Evolutionary conservation across 2,113 vertebrate genomes (phyloP), one percentile per base, ranked within the genome.

Genomic region (Antidorcas marsupialis): DNA sequence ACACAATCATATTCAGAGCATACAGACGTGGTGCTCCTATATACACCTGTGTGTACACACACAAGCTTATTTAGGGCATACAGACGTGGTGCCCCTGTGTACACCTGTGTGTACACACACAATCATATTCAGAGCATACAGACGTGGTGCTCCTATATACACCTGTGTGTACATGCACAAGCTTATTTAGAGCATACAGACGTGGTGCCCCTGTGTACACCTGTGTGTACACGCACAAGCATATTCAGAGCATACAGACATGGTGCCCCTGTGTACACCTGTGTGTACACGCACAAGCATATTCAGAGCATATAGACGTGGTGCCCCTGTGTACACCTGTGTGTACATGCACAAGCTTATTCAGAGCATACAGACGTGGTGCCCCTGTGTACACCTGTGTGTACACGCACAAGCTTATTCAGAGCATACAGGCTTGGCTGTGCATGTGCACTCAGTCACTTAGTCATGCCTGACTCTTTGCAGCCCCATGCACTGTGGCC

Each of bases 41-140:
- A 0, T 7, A 7, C 6, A 33, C 14, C 60, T 1, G 13, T 62
- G 60, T 33, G 28, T 30, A 62, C 6, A 62, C 6, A 0, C 14
- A 62, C 6, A 62, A 28, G 60, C 28, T 1, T 62, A 16, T 7
- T 16, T 7, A 33, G 28, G 7, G 60, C 28, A 15, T 13, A 60
- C 12, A 7, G 28, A 62, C 6, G 1, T 15, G 60, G 60, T 53
- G n/a, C 13, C 39, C 78, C 33, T 27, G 43, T 45, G 16, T 2
- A 3, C 11, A 16, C 1, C 4, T 45, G 71, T 23, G 64, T 8
- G n/a, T 76, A 25, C 3, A 6, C 23, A 0, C 30, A 25, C 2
- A 30, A 16, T 16, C 23, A 8, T 50, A 6, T 57, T 45, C 14
- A 14, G 79, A 3, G 23, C 30, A 13, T 53, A 33, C 30, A 16